phyloP scores from a whole-genome alignment of 1,140 invertebrate species.

The Drosophila mauritiana region DNA sequence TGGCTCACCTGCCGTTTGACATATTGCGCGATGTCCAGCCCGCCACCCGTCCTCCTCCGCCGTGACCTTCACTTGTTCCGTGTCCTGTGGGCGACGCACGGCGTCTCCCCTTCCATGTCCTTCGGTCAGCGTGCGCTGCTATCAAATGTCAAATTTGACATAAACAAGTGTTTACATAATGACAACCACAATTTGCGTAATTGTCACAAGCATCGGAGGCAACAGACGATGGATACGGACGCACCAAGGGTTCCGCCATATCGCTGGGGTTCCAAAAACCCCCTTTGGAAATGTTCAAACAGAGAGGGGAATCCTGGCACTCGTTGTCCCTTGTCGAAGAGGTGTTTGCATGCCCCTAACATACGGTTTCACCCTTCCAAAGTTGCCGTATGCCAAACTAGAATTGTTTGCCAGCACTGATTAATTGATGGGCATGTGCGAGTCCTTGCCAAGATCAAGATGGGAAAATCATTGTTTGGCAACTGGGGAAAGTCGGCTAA shows the following conservation, averaged over 20 bases:
- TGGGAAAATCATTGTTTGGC: constrained; percentile 15
- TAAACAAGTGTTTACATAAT: constrained; percentile 82
- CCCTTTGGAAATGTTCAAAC: constrained; percentile 20
- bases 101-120: neutral
- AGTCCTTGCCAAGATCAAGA: constrained; percentile 16
- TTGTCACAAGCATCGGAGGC: constrained; percentile 55
- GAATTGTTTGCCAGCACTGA: constrained; percentile 40
- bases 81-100: neutral
- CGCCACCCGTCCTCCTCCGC: neutral
- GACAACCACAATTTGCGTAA: constrained; percentile 82
- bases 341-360: constrained; percentile 24
- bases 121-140: constrained; percentile 32
- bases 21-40: constrained; percentile 41
- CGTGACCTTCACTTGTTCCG: neutral
- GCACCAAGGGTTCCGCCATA: neutral
- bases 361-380: constrained; percentile 19
- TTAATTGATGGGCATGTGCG: constrained; percentile 50
- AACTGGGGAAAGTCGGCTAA: neutral
- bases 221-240: constrained; percentile 13
- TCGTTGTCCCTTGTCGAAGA: neutral
- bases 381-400: constrained; percentile 31
- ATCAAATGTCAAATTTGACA: constrained; percentile 83
- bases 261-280: neutral
- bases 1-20: constrained; percentile 65
- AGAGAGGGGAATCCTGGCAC: neutral